These are phyloP conservation scores for Neoniphon sammara DNA, from an alignment of 2,797 vertebrate genomes.

Conservation along the genomic window DNA sequence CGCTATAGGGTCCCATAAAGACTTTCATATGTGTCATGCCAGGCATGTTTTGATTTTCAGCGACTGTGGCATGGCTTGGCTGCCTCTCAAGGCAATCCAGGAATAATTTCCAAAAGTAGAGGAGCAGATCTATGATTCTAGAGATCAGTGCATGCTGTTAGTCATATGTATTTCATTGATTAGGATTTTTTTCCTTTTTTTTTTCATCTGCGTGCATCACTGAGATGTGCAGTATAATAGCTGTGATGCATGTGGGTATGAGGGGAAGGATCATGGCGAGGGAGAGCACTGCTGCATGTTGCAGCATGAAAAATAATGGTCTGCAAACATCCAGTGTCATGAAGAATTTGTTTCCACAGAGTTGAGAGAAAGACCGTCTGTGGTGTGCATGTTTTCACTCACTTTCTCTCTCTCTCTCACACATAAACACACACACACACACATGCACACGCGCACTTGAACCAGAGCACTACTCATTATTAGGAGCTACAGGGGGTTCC, in stretches of 20 bases:
- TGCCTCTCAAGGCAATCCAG: conserved; percentile 61
- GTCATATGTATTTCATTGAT: conserved; percentile 62
- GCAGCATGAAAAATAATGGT: neutral
- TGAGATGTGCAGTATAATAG: conserved; percentile 27
- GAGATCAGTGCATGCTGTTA: conserved; percentile 45
- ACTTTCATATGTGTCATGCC: conserved; percentile 75
- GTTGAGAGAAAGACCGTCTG: conserved; percentile 18
- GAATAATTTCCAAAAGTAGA: conserved; percentile 66
- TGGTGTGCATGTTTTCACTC: conserved; percentile 13
- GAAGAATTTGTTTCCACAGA: neutral
- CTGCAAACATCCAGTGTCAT: neutral
- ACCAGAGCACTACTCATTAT: conserved; percentile 8
- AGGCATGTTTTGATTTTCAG: conserved; percentile 69
- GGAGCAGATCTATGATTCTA: conserved; percentile 42
- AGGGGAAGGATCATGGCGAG: neutral
- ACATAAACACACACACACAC: conserved; percentile 11
- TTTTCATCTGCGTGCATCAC: conserved; percentile 28
- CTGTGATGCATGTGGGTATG: conserved; percentile 16
- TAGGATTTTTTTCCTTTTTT: conserved; percentile 37
- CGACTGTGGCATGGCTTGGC: conserved; percentile 65
- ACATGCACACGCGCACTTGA: neutral
- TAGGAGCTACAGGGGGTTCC: conserved; percentile 9
- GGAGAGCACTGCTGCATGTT: neutral
- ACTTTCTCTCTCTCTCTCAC: neutral
- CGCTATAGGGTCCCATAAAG: conserved; percentile 69